A percentile compares a stretch with the other conserved stretches of the same genome.
Conservation (phyloP, 2,113 vertebrate species). For the Hipposideros armiger region DNA sequence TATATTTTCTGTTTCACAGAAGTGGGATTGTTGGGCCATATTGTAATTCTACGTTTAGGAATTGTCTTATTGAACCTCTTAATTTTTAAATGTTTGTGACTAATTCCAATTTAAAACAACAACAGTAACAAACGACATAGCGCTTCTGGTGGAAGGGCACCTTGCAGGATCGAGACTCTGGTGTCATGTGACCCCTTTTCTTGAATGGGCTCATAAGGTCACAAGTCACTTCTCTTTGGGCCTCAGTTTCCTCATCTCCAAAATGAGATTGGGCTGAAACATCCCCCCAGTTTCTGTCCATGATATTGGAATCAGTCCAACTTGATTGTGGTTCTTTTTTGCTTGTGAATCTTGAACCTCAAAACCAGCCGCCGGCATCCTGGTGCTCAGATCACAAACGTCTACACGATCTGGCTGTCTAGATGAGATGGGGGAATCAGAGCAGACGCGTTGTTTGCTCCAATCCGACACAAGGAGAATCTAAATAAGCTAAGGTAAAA, state of each 20-base stretch:
- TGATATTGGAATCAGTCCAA: not conserved
- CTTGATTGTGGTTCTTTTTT: conserved; percentile 31
- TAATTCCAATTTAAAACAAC: not conserved
- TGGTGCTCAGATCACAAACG: not conserved
- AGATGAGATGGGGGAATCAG: conserved; percentile 50
- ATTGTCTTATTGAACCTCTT: not conserved
- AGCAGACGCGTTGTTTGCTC: conserved; percentile 63
- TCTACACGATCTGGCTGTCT: not conserved
- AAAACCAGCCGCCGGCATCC: not conserved
- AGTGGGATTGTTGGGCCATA: not conserved
- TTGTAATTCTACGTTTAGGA: not conserved
- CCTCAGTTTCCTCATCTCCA: not conserved
- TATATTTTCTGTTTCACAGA: not conserved
- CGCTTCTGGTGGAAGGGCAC: not conserved
- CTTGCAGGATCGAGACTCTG: not conserved
- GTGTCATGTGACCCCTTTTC: not conserved
- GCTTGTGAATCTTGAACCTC: not conserved
- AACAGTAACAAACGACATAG: not conserved
- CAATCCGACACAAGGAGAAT: conserved; percentile 5
- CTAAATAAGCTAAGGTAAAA: conserved; percentile 67
- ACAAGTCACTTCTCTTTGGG: not conserved
- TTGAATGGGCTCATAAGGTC: not conserved
- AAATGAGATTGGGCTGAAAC: not conserved
- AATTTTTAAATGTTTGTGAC: conserved; percentile 36
- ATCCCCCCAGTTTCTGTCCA: not conserved